phyloP scores from a whole-genome alignment of 1,140 invertebrate genomes.

The Papilio polytes region DNA sequence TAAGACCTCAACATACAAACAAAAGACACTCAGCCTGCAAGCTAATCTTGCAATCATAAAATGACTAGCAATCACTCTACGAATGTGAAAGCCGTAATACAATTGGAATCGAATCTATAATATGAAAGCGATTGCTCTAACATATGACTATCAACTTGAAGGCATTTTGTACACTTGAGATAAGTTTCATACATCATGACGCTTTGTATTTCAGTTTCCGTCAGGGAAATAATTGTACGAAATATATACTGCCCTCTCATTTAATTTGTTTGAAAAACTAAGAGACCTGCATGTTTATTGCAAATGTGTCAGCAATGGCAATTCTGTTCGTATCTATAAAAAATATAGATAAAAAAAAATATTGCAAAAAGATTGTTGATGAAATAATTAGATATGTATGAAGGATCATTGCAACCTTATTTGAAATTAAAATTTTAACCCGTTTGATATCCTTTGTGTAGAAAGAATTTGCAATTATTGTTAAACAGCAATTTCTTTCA shows the following conservation, averaged over 20 bases:
- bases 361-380: neutral
- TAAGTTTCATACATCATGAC: neutral
- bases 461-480: conserved; percentile 5
- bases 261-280: neutral
- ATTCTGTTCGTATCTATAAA: neutral
- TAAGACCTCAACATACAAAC: neutral
- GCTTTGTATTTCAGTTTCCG: neutral
- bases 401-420: neutral
- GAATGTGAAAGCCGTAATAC: conserved; percentile 12
- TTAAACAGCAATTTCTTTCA: neutral
- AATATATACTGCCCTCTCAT: neutral
- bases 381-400: conserved; percentile 1
- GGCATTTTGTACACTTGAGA: conserved; percentile 1
- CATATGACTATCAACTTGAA: neutral
- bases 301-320: neutral
- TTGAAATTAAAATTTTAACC: neutral
- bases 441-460: neutral
- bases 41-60: neutral
- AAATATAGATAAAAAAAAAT: neutral
- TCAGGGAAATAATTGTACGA: neutral
- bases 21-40: neutral
- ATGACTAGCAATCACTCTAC: neutral
- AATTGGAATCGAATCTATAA: conserved; percentile 19
- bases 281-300: too few relatives aligned
- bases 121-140: conserved; percentile 18